These are phyloP conservation scores for Maniola hyperantus DNA, from an alignment of 2,888 invertebrate genomes.

Conservation along the genomic window DNA sequence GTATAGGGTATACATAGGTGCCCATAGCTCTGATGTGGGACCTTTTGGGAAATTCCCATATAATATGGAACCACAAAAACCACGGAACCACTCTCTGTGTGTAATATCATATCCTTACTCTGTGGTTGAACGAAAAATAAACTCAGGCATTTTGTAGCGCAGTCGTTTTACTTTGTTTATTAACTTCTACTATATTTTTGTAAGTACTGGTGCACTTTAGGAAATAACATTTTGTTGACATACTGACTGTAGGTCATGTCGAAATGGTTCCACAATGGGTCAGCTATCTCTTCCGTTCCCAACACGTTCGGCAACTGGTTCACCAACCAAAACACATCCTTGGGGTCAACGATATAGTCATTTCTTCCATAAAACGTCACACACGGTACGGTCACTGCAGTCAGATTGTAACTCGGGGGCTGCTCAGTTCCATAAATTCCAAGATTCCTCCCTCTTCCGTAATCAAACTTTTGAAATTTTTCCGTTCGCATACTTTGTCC, in stretches of 20 bases:
- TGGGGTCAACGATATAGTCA: conserved; percentile 83
- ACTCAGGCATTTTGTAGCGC: background rate
- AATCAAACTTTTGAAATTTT: conserved; percentile 60
- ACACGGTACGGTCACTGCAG: conserved; percentile 54
- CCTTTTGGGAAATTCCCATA: no score
- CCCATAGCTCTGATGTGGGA: no score
- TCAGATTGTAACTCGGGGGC: conserved; percentile 59
- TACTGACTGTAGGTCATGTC: conserved; percentile 55
- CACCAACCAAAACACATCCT: conserved; percentile 81
- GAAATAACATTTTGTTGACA: conserved; percentile 48
- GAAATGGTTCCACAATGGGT: conserved; percentile 62
- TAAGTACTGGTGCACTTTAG: conserved; percentile 48
- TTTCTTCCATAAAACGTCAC: conserved; percentile 61
- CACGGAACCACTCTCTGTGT: no score
- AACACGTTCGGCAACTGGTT: conserved; percentile 80
- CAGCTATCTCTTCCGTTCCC: conserved; percentile 78
- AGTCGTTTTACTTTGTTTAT: background rate
- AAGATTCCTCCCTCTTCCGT: conserved; percentile 55
- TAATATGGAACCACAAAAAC: no score
- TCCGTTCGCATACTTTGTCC: conserved; percentile 55
- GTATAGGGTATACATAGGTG: no score
- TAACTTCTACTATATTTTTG: conserved; percentile 37
- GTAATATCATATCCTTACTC: no score
- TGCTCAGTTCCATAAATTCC: conserved; percentile 51
- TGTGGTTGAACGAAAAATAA: no score